Conservation (phyloP, 2,113 vertebrate genomes). For the Maccullochella peelii region DNA sequence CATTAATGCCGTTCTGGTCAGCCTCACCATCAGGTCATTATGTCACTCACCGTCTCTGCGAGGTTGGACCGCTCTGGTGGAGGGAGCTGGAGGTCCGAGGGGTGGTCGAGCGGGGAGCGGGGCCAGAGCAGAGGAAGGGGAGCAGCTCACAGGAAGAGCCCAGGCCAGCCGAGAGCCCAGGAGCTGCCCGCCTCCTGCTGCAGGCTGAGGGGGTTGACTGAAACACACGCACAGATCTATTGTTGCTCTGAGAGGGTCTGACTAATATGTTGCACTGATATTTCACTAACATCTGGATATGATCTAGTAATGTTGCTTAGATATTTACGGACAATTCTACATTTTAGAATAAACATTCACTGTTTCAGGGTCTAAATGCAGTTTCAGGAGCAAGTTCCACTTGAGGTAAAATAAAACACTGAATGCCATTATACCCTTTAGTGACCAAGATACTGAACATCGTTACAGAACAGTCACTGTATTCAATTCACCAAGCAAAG, state of each 20-base stretch:
- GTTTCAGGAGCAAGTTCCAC: too few relatives aligned
- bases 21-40: not conserved
- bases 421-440: too few relatives aligned
- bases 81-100: conserved; percentile 79
- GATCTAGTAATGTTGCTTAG: too few relatives aligned
- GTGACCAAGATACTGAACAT: too few relatives aligned
- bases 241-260: not conserved
- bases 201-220: conserved; percentile 86
- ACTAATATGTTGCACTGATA: not conserved
- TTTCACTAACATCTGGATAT: too few relatives aligned
- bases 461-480: too few relatives aligned
- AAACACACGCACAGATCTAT: conserved; percentile 6
- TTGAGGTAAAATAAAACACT: too few relatives aligned
- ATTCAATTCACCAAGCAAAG: too few relatives aligned
- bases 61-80: conserved; percentile 76
- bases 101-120: conserved; percentile 85
- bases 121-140: conserved; percentile 85
- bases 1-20: not conserved
- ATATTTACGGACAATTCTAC: too few relatives aligned
- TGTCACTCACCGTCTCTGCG: conserved; percentile 88
- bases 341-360: too few relatives aligned
- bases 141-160: conserved; percentile 86
- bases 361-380: not conserved
- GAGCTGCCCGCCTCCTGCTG: conserved; percentile 81
- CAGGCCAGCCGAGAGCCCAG: conserved; percentile 92